Percentiles rank a stretch among this genome's conserved stretches.
Evolutionary conservation across 2,113 vertebrate species (phyloP).

Genomic region (Myiozetetes cayanensis): DNA sequence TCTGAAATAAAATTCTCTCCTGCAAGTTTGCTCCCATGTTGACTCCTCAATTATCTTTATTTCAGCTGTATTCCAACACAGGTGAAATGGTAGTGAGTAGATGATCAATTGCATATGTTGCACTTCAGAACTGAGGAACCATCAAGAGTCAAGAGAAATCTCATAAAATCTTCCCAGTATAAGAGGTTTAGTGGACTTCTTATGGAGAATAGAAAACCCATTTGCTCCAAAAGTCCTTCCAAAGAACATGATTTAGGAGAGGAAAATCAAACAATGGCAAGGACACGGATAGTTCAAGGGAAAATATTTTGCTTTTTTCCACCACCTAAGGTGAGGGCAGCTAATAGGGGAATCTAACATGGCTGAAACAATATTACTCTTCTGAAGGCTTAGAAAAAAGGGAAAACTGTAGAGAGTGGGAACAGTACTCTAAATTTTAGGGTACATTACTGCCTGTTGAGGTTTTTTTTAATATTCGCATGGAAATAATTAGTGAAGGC

Average conservation of each 20-base stretch:
- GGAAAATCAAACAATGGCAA: background rate
- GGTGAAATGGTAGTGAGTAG: background rate
- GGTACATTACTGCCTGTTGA: background rate
- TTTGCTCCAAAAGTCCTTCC: conserved; percentile 11
- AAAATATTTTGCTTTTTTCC: background rate
- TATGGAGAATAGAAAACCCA: conserved; percentile 21
- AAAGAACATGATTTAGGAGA: conserved; percentile 15
- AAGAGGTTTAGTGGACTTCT: conserved; percentile 4
- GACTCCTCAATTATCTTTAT: background rate
- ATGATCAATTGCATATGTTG: background rate
- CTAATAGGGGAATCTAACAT: background rate
- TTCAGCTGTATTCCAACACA: background rate
- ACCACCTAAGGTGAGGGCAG: background rate
- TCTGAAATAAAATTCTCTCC: background rate
- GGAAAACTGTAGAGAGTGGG: background rate
- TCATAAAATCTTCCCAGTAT: background rate
- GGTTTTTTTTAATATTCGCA: background rate
- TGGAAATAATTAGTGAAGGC: background rate
- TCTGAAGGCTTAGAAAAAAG: background rate
- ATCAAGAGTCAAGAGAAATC: background rate
- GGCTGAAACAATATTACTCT: background rate
- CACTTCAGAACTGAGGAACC: conserved; percentile 7
- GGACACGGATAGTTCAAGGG: background rate
- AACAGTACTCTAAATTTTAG: background rate
- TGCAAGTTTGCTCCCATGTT: background rate